Conservation (phyloP, 1,140 invertebrate species). For the Bilobella aurantiaca region DNA sequence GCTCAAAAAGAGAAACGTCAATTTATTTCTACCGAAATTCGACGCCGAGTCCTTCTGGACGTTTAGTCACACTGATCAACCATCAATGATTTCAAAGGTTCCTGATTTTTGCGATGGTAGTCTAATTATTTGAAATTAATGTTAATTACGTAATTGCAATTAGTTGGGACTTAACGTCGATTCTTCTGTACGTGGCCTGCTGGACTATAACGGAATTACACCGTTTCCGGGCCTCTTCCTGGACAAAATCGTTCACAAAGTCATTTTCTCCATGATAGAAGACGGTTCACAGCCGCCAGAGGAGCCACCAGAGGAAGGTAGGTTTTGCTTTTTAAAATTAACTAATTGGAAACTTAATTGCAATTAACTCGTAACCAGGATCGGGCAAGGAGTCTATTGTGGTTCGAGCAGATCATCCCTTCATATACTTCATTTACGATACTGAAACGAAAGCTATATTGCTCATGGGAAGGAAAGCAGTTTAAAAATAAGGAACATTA, state of each 20-base stretch:
- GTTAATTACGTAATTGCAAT: neutral
- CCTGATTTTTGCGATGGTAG: neutral
- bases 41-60: neutral
- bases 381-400: neutral
- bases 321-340: neutral
- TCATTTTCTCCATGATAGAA: neutral
- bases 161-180: neutral
- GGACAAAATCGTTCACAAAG: neutral
- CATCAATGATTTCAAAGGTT: neutral
- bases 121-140: neutral
- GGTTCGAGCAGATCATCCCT: neutral
- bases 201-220: constrained; percentile 1
- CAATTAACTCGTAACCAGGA: too few species aligned
- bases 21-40: neutral
- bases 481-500: too few species aligned
- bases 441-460: neutral
- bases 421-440: neutral
- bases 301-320: neutral
- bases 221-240: neutral
- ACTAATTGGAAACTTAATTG: neutral
- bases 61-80: neutral
- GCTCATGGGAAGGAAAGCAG: neutral
- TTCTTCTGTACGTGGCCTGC: neutral
- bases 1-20: neutral
- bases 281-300: neutral